Conservation (phyloP, 2,797 vertebrate species). For the Catharus ustulatus region DNA sequence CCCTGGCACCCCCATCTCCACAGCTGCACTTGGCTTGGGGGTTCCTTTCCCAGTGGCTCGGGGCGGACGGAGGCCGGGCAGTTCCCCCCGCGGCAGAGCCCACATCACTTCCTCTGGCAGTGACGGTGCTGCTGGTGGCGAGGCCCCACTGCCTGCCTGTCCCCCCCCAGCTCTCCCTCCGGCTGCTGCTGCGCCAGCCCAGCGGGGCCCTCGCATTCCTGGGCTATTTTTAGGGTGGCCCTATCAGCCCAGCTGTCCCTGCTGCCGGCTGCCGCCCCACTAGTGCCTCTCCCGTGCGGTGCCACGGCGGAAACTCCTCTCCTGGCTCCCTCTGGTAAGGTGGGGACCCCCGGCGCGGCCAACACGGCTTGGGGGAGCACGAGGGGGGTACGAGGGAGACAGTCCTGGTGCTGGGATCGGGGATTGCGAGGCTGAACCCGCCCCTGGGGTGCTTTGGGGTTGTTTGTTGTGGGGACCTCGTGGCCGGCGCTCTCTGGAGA, state of each 20-base stretch:
- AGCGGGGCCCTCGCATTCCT: slow-evolving; percentile 72
- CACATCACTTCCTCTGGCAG: slow-evolving; percentile 59
- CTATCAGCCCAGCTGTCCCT: slow-evolving; percentile 91
- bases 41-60: fast-evolving
- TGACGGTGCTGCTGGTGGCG: neutral
- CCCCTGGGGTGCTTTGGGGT: neutral
- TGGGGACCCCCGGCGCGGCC: neutral
- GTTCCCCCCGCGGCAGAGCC: neutral
- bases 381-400: neutral
- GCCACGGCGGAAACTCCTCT: neutral
- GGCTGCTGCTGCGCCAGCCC: slow-evolving; percentile 32
- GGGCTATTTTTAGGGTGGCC: slow-evolving; percentile 88
- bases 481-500: fast-evolving
- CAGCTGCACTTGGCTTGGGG: fast-evolving
- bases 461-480: neutral
- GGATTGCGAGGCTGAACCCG: neutral
- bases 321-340: slow-evolving; percentile 41
- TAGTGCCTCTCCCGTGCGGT: neutral
- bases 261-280: slow-evolving; percentile 39
- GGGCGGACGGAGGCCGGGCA: neutral
- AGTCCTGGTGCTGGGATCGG: fast-evolving
- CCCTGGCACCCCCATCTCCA: neutral
- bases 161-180: neutral
- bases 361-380: neutral
- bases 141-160: neutral